phyloP scores from a whole-genome alignment of 1,140 invertebrate species.

The Anthonomus grandis region DNA sequence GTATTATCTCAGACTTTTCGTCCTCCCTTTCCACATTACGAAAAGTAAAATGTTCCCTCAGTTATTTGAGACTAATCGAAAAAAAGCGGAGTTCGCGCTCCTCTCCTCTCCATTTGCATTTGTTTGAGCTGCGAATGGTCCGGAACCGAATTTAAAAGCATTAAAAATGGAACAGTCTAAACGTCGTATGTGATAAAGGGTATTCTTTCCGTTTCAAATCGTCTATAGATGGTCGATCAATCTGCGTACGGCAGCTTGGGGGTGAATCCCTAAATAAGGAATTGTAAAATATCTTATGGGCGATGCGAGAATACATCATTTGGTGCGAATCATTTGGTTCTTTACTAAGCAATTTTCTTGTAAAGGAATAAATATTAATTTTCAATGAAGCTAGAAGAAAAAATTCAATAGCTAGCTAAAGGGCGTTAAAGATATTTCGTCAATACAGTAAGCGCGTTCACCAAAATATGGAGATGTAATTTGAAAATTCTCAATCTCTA shows the following conservation, averaged over 20 bases:
- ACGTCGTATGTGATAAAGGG: not conserved
- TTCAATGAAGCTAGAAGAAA: too few species aligned
- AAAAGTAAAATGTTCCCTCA: slow-evolving; percentile 1
- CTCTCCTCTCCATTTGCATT: slow-evolving; percentile 6
- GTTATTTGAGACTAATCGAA: slow-evolving; percentile 8
- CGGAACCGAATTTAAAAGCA: not conserved
- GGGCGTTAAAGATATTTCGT: too few species aligned
- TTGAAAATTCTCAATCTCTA: too few species aligned
- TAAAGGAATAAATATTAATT: too few species aligned
- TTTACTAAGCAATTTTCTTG: too few species aligned
- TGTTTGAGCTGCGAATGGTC: slow-evolving; percentile 9
- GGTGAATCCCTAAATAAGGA: not conserved
- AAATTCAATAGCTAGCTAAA: too few species aligned
- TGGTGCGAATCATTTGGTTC: too few species aligned
- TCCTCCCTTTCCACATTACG: not conserved
- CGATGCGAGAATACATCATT: too few species aligned
- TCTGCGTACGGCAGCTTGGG: slow-evolving; percentile 5
- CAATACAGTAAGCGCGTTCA: too few species aligned
- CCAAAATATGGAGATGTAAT: too few species aligned
- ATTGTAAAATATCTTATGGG: too few species aligned
- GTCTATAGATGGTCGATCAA: slow-evolving; percentile 3
- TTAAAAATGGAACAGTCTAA: not conserved
- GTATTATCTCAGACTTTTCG: not conserved
- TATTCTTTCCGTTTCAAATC: slow-evolving; percentile 9
- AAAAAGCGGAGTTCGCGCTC: slow-evolving; percentile 5